A percentile compares a stretch with the other conserved stretches of the same genome.
Evolutionary conservation across 1,140 invertebrate genomes (phyloP).

Genomic region (Mya arenaria): DNA sequence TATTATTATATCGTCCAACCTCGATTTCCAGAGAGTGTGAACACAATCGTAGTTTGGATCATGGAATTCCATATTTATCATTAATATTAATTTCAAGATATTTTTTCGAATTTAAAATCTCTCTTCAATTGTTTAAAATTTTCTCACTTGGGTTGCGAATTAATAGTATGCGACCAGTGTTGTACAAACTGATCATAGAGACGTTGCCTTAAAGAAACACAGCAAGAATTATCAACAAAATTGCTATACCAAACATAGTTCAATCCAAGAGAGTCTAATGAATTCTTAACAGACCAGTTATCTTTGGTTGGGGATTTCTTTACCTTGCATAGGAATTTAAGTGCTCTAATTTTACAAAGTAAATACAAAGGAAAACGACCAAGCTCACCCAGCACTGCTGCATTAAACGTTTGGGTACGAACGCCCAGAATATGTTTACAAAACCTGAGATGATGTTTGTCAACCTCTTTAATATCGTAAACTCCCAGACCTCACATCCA

Average conservation of each 20-base stretch:
- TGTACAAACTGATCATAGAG: too few species aligned
- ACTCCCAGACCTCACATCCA: slow-evolving; percentile 40
- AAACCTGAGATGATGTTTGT: slow-evolving; percentile 29
- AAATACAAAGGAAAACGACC: slow-evolving; percentile 23
- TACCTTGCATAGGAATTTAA: slow-evolving; percentile 23
- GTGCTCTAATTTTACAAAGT: slow-evolving; percentile 19
- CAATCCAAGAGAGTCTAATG: neutral
- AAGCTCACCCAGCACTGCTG: slow-evolving; percentile 8
- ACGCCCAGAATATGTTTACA: slow-evolving; percentile 25
- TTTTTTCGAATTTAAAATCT: too few species aligned
- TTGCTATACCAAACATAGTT: neutral
- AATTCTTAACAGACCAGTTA: slow-evolving; percentile 3
- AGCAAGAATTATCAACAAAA: neutral
- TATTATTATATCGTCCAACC: too few species aligned
- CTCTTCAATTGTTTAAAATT: too few species aligned
- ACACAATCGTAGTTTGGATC: too few species aligned
- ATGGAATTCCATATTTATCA: too few species aligned
- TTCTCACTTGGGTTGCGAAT: too few species aligned
- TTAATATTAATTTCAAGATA: too few species aligned
- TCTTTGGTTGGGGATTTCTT: slow-evolving; percentile 8
- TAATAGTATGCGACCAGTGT: too few species aligned
- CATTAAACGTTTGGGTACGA: slow-evolving; percentile 14
- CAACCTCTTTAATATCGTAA: neutral
- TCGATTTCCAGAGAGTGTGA: too few species aligned
- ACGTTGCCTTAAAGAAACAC: neutral